Evolutionary conservation across 2,797 vertebrate genomes (phyloP).

Genomic region (Thripadectes ignobilis): DNA sequence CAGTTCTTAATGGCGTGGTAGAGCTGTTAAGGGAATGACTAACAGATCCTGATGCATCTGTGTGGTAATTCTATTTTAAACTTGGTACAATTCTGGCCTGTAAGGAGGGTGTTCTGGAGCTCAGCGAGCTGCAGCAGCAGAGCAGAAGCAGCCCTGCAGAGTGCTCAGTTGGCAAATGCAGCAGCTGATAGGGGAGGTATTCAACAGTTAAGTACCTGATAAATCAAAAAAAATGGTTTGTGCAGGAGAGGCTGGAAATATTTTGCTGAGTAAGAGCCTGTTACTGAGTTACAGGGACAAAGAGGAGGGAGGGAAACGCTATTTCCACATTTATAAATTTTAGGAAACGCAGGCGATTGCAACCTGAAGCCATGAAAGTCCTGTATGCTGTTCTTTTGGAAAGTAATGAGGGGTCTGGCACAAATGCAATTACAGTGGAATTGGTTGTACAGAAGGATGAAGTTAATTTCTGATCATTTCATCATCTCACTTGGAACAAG

Average conservation of each 20-base stretch:
- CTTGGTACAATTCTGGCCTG: background rate
- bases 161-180: background rate
- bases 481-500: background rate
- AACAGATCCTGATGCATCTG: conserved; percentile 37
- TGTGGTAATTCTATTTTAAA: conserved; percentile 53
- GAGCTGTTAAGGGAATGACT: conserved; percentile 54
- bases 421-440: background rate
- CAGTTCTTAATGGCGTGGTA: background rate
- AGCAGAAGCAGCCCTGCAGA: background rate
- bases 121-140: conserved; percentile 2
- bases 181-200: background rate
- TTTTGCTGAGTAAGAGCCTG: background rate
- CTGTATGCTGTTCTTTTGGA: background rate
- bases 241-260: background rate
- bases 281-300: background rate
- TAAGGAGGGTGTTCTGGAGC: conserved; percentile 14
- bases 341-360: background rate
- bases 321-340: background rate
- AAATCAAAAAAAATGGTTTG: background rate
- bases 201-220: background rate
- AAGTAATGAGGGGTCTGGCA: background rate
- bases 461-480: background rate
- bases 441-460: background rate
- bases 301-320: background rate
- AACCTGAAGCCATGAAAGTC: background rate